These are phyloP conservation scores for Globia sparganii DNA, from an alignment of 2,888 invertebrate genomes.

Conservation along the genomic window DNA sequence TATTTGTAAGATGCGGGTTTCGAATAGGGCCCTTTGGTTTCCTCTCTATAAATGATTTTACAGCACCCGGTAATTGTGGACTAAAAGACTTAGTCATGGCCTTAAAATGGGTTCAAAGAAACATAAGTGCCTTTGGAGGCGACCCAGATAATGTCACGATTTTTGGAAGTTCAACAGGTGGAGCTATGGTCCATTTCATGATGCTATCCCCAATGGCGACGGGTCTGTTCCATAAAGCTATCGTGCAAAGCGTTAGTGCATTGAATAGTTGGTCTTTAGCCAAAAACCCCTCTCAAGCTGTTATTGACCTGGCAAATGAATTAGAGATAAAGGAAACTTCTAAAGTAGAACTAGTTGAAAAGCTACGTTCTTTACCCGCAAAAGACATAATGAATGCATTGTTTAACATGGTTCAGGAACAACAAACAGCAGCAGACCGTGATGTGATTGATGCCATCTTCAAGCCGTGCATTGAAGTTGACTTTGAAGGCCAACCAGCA, in stretches of 20 bases:
- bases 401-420: constrained; percentile 57
- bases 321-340: constrained; percentile 76
- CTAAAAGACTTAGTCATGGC: constrained; percentile 86
- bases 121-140: constrained; percentile 85
- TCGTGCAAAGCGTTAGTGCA: constrained; percentile 86
- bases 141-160: constrained; percentile 87
- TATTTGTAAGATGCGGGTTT: constrained; percentile 86
- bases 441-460: constrained; percentile 79
- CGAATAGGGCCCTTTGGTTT: constrained; percentile 88
- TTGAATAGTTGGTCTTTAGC: constrained; percentile 83
- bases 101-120: constrained; percentile 85
- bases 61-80: constrained; percentile 87
- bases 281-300: constrained; percentile 79
- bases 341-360: constrained; percentile 80
- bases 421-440: constrained; percentile 55
- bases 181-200: constrained; percentile 85
- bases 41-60: constrained; percentile 82
- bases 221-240: constrained; percentile 87
- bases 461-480: constrained; percentile 85
- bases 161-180: constrained; percentile 87
- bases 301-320: constrained; percentile 77
- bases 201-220: constrained; percentile 87
- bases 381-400: constrained; percentile 76
- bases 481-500: constrained; percentile 84
- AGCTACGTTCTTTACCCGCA: constrained; percentile 75